These are phyloP conservation scores for Epinephelus coioides DNA, from an alignment of 2,797 vertebrate species.

Conservation along the genomic window DNA sequence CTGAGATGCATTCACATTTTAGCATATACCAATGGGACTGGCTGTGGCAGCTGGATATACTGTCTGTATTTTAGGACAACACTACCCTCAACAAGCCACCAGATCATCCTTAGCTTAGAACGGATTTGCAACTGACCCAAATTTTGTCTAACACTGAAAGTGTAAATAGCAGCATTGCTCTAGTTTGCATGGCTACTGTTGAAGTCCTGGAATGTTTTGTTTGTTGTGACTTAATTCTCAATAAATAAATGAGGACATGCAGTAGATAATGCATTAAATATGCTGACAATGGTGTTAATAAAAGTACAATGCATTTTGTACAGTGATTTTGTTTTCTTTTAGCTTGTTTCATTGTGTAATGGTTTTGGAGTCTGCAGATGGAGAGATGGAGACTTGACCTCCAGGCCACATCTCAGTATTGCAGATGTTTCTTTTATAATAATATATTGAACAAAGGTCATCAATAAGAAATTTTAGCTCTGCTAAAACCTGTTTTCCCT, in stretches of 20 bases:
- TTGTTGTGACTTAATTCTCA: neutral
- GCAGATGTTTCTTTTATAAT: neutral
- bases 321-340: neutral
- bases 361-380: neutral
- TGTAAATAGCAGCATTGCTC: slow-evolving; percentile 36
- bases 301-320: neutral
- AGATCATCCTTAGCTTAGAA: slow-evolving; percentile 52
- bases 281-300: slow-evolving; percentile 6
- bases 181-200: slow-evolving; percentile 7
- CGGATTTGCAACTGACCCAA: slow-evolving; percentile 69
- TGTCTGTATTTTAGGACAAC: slow-evolving; percentile 29
- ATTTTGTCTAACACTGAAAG: slow-evolving; percentile 37
- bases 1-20: slow-evolving; percentile 16
- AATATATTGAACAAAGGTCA: neutral
- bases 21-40: slow-evolving; percentile 11
- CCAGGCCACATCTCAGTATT: neutral
- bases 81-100: slow-evolving; percentile 25
- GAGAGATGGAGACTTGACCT: neutral
- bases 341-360: slow-evolving; percentile 10
- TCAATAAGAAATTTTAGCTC: neutral
- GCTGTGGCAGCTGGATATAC: slow-evolving; percentile 30
- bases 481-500: neutral
- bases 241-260: slow-evolving; percentile 1
- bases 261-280: slow-evolving; percentile 12
- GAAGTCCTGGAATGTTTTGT: neutral